Conservation (phyloP, 2,888 invertebrate species). For the Patella caerulea region DNA sequence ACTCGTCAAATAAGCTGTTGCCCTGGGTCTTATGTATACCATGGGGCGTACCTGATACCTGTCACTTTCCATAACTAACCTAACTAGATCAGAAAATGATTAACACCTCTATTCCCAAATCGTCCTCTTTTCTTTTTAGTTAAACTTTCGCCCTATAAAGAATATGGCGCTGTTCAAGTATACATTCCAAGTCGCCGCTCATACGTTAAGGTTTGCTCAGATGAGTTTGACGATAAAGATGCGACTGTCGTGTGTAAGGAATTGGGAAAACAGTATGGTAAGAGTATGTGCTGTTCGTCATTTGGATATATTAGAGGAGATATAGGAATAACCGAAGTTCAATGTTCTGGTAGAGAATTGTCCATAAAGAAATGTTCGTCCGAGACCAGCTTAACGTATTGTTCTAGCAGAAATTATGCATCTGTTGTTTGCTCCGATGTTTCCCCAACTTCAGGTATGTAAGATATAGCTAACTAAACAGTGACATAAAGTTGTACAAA, state of each 20-base stretch:
- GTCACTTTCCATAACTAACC: too few species aligned
- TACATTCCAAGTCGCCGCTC: conserved; percentile 27
- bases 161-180: conserved; percentile 51
- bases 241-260: conserved; percentile 73
- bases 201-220: conserved; percentile 78
- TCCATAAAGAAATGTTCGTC: conserved; percentile 41
- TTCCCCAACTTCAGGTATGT: conserved; percentile 16
- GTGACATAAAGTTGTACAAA: too few species aligned
- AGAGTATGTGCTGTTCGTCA: conserved; percentile 47
- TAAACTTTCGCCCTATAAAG: conserved; percentile 46
- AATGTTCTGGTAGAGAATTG: conserved; percentile 72
- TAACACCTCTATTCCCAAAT: too few species aligned
- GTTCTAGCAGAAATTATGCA: conserved; percentile 47
- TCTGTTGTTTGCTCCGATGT: conserved; percentile 56
- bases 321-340: conserved; percentile 49
- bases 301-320: conserved; percentile 40
- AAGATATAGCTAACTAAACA: too few species aligned
- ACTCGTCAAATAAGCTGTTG: too few species aligned
- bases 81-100: too few species aligned
- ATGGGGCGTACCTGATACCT: too few species aligned
- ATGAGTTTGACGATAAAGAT: conserved; percentile 79
- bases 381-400: conserved; percentile 23
- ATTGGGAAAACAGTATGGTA: conserved; percentile 69
- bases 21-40: too few species aligned
- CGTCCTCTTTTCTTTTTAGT: conserved; percentile 35